Conservation (phyloP, 2,113 vertebrate genomes). For the Vireo altiloquus region DNA sequence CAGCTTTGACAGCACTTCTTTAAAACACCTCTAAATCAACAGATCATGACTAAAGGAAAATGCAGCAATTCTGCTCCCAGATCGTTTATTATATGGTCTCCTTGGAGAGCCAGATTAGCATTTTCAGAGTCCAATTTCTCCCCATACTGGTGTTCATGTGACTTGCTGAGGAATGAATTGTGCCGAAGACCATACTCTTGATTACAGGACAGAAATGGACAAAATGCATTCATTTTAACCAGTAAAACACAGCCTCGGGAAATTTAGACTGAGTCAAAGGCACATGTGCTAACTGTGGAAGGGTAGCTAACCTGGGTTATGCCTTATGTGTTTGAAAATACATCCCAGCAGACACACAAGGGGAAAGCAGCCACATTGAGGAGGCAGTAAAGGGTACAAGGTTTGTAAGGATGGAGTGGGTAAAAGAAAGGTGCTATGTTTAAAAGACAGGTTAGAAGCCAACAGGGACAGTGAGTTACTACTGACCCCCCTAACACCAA, state of each 20-base stretch:
- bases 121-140: neutral
- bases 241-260: rapidly evolving
- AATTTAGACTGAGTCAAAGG: neutral
- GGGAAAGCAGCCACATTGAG: neutral
- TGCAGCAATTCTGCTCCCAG: neutral
- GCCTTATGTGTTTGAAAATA: neutral
- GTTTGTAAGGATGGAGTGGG: neutral
- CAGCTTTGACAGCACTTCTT: neutral
- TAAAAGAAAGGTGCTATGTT: neutral
- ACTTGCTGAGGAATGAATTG: neutral
- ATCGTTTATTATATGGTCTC: neutral
- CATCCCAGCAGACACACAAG: neutral
- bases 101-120: neutral
- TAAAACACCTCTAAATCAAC: neutral
- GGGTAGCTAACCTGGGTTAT: neutral
- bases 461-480: neutral
- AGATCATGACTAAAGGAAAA: neutral
- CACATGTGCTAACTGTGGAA: neutral
- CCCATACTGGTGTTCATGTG: neutral
- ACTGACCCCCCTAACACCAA: neutral
- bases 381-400: neutral
- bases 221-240: neutral
- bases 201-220: neutral
- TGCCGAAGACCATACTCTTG: neutral
- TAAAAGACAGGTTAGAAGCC: neutral